Percentiles rank a stretch among this genome's conserved stretches.
Evolutionary conservation across 1,140 invertebrate species (phyloP).

Genomic region (Drosophila ambigua): DNA sequence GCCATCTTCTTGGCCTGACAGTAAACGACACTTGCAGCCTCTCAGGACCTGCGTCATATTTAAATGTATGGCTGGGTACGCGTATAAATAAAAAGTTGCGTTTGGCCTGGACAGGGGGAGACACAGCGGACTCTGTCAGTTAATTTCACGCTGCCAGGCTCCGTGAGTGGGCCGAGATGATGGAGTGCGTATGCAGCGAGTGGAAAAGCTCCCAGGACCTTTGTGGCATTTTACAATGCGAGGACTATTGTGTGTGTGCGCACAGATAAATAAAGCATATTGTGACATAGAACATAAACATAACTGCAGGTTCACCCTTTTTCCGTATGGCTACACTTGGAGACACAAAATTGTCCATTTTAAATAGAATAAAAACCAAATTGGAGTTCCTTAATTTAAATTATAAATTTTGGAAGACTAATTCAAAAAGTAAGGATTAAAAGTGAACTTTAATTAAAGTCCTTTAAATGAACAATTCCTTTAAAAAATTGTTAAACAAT

Average conservation of each 20-base stretch:
- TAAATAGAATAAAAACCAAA: too few relatives aligned
- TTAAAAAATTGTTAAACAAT: too few relatives aligned
- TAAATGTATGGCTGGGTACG: conserved; percentile 65
- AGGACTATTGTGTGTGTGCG: conserved; percentile 7
- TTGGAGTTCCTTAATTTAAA: too few relatives aligned
- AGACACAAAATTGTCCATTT: too few relatives aligned
- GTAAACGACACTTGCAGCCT: conserved; percentile 63
- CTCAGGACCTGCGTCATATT: conserved; percentile 58
- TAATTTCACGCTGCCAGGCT: conserved; percentile 79
- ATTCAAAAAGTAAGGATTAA: too few relatives aligned
- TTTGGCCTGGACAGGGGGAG: too few relatives aligned
- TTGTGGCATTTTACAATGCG: conserved; percentile 21
- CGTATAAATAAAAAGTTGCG: conserved; percentile 70
- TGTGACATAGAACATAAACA: conserved; percentile 23
- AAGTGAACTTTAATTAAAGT: too few relatives aligned
- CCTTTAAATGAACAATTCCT: too few relatives aligned
- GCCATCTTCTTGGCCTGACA: conserved; percentile 55
- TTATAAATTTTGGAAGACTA: too few relatives aligned
- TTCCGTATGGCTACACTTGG: neutral
- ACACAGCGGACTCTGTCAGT: conserved; percentile 64
- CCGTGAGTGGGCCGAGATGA: conserved; percentile 69
- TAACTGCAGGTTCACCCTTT: conserved; percentile 40
- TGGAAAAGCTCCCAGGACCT: too few relatives aligned
- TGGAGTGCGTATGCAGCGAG: conserved; percentile 62
- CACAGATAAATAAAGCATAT: conserved; percentile 29